Base-by-base conservation (phyloP, 2,113 vertebrate species). In the Crotalus horridus region DNA sequence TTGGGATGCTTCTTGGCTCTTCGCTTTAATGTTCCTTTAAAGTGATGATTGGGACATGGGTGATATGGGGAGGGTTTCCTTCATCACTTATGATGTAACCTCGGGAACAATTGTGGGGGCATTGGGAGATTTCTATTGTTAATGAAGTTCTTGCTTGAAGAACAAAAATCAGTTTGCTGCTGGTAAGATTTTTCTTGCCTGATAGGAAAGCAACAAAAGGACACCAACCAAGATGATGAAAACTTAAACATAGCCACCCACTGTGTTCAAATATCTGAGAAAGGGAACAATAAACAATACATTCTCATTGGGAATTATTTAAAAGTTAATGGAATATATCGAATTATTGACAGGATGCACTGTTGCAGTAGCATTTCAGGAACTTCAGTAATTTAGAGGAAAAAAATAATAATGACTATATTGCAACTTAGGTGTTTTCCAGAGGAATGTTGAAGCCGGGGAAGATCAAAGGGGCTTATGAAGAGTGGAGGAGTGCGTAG, bases 391-490 rank as follows among this genome's bases (percentile, higher is more conserved):
- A 17, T 7, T 81, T 81, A 81, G 17, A 81, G 74, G 1, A 6
- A 43, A 43, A 21, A 20, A 29, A 4, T n/a, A 69, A 2, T 17
- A 39, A 81, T 81, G 33, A 81, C 33, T 81, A 39, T 43, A 61
- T 89, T 95, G 85, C 95, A 95, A 95, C 90, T 93, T 95, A 94
- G 94, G 85, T 89, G 46, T 95, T 94, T 94, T 0, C 13, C 59
- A 94, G 88, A 95, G 93, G 64, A 89, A 91, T 33, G 92, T 55
- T 96, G 96, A 95, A 92, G 94, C 90, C 90, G 4, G 90, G 81
- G 53, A 92, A 92, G 95, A 95, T 97, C 96, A 96, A 96, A 97
- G 93, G 87, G 94, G 74, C 48, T 96, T 95, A 92, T 95, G 94
- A 96, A 96, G 94, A n/a, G 92, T 92, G 93, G 61, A 94, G 85